These are phyloP conservation scores for Parnassius glacialis DNA, from an alignment of 2,888 invertebrate species.

Conservation along the genomic window DNA sequence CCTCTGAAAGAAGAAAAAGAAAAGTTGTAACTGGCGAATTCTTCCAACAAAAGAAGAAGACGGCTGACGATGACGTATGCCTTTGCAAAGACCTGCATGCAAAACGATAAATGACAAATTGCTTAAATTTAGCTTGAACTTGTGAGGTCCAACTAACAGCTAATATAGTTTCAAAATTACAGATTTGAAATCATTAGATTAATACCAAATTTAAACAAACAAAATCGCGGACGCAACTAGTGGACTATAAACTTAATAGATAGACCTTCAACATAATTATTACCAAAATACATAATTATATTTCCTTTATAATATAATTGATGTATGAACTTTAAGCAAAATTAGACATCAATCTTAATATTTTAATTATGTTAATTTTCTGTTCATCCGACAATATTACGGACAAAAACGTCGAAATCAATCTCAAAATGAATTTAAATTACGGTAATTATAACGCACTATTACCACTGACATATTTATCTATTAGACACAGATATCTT, in stretches of 20 bases:
- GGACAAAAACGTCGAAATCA: background rate
- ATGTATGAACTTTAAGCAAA: background rate
- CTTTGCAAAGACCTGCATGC: background rate
- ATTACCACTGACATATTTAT: conserved; percentile 2
- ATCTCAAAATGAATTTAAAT: conserved; percentile 3
- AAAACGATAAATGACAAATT: background rate
- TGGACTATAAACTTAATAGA: no score
- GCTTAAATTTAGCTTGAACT: no score
- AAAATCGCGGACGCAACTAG: no score
- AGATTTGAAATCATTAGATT: no score
- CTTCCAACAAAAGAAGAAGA: background rate
- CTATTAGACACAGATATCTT: background rate
- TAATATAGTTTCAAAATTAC: no score
- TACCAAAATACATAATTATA: no score
- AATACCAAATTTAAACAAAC: no score
- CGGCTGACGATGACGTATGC: no score
- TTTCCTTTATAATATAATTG: no score
- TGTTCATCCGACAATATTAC: no score
- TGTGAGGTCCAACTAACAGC: no score
- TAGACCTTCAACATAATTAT: no score
- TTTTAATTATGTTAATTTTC: background rate
- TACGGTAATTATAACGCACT: background rate
- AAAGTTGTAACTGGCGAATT: background rate
- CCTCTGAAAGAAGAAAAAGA: conserved; percentile 26
- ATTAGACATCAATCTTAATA: background rate